phyloP scores from a whole-genome alignment of 2,888 invertebrate genomes.

The Drosophila meridiana region DNA sequence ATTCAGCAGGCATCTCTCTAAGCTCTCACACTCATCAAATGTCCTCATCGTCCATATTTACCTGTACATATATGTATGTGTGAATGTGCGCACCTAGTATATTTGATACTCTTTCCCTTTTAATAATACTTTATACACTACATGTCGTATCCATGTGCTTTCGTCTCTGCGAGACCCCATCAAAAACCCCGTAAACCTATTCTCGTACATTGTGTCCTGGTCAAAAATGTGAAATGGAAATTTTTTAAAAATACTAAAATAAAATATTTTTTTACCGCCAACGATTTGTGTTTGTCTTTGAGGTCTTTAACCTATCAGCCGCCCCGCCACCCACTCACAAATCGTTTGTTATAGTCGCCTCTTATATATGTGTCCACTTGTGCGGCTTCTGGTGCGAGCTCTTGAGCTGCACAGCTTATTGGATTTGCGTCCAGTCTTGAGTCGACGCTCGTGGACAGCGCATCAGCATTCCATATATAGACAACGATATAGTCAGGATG shows the following conservation, averaged over 20 bases:
- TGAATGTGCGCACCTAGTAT: constrained; percentile 3
- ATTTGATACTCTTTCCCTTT: constrained; percentile 1
- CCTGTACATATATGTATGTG: constrained; percentile 25
- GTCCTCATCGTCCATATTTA: constrained; percentile 19
- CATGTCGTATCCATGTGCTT: constrained; percentile 51
- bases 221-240: constrained; percentile 28
- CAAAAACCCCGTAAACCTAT: constrained; percentile 8
- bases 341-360: constrained; percentile 32
- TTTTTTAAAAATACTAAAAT: constrained; percentile 28
- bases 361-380: constrained; percentile 55
- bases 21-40: constrained; percentile 16
- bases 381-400: constrained; percentile 46
- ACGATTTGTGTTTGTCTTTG: constrained; percentile 5
- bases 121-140: not conserved
- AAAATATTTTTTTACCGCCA: constrained; percentile 69
- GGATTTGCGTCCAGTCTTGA: constrained; percentile 78
- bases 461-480: constrained; percentile 49
- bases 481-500: constrained; percentile 37
- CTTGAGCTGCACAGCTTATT: constrained; percentile 70
- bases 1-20: constrained; percentile 55
- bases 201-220: constrained; percentile 1
- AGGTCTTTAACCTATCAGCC: constrained; percentile 55
- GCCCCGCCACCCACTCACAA: constrained; percentile 26
- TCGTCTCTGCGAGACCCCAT: constrained; percentile 73
- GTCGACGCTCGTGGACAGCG: constrained; percentile 63